Base-by-base conservation (phyloP, 2,888 invertebrate species). In the Mesoligia furuncula region DNA sequence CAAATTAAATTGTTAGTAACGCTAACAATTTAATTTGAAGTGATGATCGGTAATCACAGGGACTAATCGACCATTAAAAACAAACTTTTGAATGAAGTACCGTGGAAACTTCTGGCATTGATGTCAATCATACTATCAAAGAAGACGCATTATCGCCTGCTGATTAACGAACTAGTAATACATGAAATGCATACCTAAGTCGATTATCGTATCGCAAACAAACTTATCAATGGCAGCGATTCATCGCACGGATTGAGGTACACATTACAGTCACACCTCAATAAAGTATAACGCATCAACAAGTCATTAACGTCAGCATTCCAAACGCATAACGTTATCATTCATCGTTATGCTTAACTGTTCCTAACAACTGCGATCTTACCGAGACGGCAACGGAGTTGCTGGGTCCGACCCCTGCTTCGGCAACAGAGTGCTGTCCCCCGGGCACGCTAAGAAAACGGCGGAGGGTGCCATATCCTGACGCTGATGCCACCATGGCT, bases 401-500 rank as follows among this genome's bases (percentile, higher is more conserved):
- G 90, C 93, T 93, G 85, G 95, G 92, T 83, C 93, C 94, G 82
- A 92, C 92, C 85, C 91, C 92, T 84, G 93, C 91, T 78, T 93
- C 91, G 81, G 90, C 90, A 79, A 89, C 87, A 45, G 88, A 91
- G 81, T 93, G 92, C 84, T 95, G 95, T 86, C 96, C 96, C 83
- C 95, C 96, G 84, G 96, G 96, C 80, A 94, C 96, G 93, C 96
- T 96, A 80, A 96, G 94, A 90, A 96, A 96, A 87, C 96, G 95
- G 93, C 96, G 96, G 87, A 96, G 94, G 83, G 96, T 96, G 93
- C 96, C 96, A 93, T 95, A 96, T 92, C 96, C 96, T 88, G 96
- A 96, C 88, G 96, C 96, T 80, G 96, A 96, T 78, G 96, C 96
- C 86, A 96, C 96, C 96, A 96, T 96, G 80, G 96, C 96, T 92